Percentiles rank a stretch among this genome's conserved stretches.
Evolutionary conservation across 2,113 vertebrate species (phyloP).

Genomic region (Istiophorus platypterus): DNA sequence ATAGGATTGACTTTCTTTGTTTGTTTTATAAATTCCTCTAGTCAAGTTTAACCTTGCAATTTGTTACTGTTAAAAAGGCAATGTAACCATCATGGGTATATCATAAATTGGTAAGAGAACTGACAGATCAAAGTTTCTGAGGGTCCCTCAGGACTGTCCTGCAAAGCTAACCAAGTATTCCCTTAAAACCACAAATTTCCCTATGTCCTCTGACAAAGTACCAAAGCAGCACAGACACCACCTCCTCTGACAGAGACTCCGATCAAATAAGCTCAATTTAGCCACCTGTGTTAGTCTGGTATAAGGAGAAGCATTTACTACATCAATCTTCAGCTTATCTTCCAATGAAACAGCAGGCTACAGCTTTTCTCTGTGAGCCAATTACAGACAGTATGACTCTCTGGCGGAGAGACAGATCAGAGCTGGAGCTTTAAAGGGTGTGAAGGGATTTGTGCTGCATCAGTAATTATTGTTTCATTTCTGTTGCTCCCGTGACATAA

Average conservation of each 20-base stretch:
- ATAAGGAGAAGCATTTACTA: conserved; percentile 41
- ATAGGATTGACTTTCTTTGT: background rate
- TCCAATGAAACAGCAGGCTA: background rate
- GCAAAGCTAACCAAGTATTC: no score
- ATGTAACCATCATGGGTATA: no score
- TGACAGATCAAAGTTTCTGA: no score
- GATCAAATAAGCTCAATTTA: conserved; percentile 17
- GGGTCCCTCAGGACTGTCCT: no score
- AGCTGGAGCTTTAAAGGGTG: conserved; percentile 23
- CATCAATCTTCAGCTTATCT: conserved; percentile 31
- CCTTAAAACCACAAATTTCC: no score
- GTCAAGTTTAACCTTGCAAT: background rate
- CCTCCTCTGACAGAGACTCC: background rate
- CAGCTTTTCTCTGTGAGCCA: conserved; percentile 20
- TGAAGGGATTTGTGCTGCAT: conserved; percentile 50
- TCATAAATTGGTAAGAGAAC: background rate
- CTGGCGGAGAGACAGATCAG: conserved; percentile 23
- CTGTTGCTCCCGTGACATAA: conserved; percentile 7
- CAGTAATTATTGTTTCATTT: conserved; percentile 39
- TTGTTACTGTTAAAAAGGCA: background rate
- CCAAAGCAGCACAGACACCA: background rate
- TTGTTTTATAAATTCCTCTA: background rate
- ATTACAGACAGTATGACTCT: conserved; percentile 41
- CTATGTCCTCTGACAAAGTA: background rate
- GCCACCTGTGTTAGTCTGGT: background rate